Conservation (phyloP, 2,888 invertebrate species). For the Acleris laterana region DNA sequence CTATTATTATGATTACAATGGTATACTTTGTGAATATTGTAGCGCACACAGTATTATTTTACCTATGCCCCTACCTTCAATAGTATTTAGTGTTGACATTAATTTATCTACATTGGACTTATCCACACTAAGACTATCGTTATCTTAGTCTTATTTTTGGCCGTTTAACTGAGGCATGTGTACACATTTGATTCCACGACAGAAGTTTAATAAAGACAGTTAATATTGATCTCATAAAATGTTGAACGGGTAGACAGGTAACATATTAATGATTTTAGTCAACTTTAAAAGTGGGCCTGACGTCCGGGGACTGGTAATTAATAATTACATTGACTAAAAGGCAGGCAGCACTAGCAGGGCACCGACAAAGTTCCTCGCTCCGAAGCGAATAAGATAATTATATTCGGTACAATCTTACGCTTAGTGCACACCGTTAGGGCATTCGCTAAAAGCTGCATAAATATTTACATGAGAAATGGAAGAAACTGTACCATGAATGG, state of each 20-base stretch:
- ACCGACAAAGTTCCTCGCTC: slow-evolving; percentile 29
- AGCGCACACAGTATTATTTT: too few species aligned
- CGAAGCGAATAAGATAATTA: slow-evolving; percentile 35
- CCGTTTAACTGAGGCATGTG: too few species aligned
- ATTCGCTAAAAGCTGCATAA: slow-evolving; percentile 11
- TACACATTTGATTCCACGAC: background rate
- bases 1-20: too few species aligned
- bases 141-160: too few species aligned
- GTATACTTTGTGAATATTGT: too few species aligned
- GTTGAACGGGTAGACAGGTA: background rate
- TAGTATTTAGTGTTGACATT: too few species aligned
- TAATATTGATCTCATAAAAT: background rate
- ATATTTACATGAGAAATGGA: background rate
- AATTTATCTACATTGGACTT: too few species aligned
- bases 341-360: slow-evolving; percentile 28
- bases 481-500: background rate
- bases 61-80: too few species aligned
- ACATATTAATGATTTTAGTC: slow-evolving; percentile 1
- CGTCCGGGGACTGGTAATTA: slow-evolving; percentile 17
- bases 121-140: too few species aligned
- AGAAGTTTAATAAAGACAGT: too few species aligned
- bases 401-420: slow-evolving; percentile 29
- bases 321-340: slow-evolving; percentile 33
- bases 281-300: slow-evolving; percentile 4
- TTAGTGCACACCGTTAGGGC: slow-evolving; percentile 23